These are phyloP conservation scores for Phalacrocorax aristotelis DNA, from an alignment of 2,113 vertebrate genomes.

Conservation along the genomic window DNA sequence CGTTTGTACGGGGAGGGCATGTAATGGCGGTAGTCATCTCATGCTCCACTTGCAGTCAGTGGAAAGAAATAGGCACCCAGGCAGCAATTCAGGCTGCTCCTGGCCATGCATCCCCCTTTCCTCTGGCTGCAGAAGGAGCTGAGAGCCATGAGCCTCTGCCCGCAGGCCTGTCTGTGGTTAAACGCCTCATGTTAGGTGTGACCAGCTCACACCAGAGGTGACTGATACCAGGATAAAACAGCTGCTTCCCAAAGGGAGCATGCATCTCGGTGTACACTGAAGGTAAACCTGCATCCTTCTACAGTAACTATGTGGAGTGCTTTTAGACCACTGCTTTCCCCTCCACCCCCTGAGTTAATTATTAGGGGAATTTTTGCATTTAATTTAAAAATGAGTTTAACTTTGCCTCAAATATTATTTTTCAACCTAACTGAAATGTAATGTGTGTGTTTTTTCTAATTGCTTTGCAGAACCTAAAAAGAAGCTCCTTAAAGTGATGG, in stretches of 20 bases:
- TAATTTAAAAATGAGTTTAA: not conserved
- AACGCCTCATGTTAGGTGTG: fast-evolving
- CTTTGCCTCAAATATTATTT: not conserved
- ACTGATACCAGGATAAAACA: fast-evolving
- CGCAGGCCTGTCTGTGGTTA: not conserved
- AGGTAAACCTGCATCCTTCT: not conserved
- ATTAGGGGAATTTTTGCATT: not conserved
- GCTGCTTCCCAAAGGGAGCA: not conserved
- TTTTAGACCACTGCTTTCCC: not conserved
- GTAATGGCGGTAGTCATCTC: not conserved
- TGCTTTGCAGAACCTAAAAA: conserved; percentile 18
- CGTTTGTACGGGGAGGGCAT: no score
- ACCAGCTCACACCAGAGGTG: not conserved
- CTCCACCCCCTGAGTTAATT: fast-evolving
- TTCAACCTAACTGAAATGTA: not conserved
- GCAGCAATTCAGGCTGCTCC: not conserved
- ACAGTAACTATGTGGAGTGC: fast-evolving
- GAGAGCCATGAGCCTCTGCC: not conserved
- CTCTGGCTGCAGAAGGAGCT: not conserved
- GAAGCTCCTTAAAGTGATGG: not conserved
- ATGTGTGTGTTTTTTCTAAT: not conserved
- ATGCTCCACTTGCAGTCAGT: fast-evolving
- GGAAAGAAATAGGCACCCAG: not conserved
- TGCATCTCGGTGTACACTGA: fast-evolving
- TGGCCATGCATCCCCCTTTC: fast-evolving